Evolutionary conservation across 2,797 vertebrate species (phyloP).

Genomic region (Emydoidea blandingii): DNA sequence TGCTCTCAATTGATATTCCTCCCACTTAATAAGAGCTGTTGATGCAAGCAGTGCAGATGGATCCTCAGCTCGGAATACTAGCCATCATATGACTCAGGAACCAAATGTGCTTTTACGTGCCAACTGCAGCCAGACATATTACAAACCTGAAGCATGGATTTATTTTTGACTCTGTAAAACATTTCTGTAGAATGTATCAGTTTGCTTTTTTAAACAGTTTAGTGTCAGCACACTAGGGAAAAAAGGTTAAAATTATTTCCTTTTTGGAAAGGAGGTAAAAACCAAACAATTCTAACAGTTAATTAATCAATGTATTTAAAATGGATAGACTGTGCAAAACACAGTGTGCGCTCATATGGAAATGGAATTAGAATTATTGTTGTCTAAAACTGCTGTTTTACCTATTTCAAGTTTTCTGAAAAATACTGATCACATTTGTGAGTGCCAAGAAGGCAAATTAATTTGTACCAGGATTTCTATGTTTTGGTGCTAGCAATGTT

Average conservation of each 20-base stretch:
- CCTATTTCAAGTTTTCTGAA: constrained; percentile 28
- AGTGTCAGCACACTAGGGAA: neutral
- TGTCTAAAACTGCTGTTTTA: neutral
- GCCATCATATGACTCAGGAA: constrained; percentile 63
- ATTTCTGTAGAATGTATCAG: neutral
- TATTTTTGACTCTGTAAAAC: constrained; percentile 71
- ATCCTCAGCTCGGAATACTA: constrained; percentile 63
- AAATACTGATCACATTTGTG: neutral
- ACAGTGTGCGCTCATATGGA: neutral
- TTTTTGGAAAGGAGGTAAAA: neutral
- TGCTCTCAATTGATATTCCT: constrained; percentile 68
- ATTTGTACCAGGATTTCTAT: neutral
- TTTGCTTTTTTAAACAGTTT: constrained; percentile 9
- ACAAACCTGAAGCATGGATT: constrained; percentile 57
- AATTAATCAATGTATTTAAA: constrained; percentile 14
- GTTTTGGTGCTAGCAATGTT: neutral
- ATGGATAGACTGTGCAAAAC: neutral
- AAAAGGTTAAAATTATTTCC: neutral
- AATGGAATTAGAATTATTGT: constrained; percentile 28
- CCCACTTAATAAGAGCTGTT: constrained; percentile 71
- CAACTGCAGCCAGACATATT: constrained; percentile 59
- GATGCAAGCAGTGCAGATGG: constrained; percentile 63
- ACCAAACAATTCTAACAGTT: neutral
- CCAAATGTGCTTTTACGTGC: constrained; percentile 68
- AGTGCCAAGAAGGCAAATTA: neutral